phyloP scores from a whole-genome alignment of 2,797 vertebrate species.

The Anguilla obscura region DNA sequence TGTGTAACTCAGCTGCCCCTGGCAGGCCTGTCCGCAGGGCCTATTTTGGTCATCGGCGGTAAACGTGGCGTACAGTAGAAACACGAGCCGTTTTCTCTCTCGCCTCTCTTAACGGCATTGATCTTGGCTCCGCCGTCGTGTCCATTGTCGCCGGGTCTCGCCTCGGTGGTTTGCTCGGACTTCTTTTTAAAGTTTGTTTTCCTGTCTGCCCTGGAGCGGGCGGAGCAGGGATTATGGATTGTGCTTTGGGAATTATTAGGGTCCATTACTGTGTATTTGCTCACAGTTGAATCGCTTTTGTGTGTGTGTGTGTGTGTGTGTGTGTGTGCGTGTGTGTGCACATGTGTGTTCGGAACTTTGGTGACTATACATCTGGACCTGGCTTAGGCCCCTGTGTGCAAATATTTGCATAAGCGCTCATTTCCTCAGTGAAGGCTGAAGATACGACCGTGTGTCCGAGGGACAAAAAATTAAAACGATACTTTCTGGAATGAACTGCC shows the following conservation, averaged over 20 bases:
- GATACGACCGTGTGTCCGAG: not conserved
- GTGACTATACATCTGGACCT: not conserved
- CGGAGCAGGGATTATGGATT: not conserved
- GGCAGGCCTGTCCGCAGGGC: not conserved
- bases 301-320: not conserved
- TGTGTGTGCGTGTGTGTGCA: not conserved
- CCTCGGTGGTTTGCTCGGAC: not conserved
- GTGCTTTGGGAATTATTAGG: not conserved
- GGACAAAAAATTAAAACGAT: too few species aligned
- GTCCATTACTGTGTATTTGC: not conserved
- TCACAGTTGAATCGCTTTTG: not conserved
- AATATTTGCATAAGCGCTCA: conserved; percentile 1
- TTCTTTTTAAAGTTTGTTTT: not conserved
- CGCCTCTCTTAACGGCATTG: not conserved
- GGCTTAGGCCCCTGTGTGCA: conserved; percentile 6
- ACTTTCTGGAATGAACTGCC: conserved; percentile 17
- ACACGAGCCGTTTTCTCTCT: not conserved
- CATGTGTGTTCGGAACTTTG: not conserved
- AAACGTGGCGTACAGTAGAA: conserved; percentile 3
- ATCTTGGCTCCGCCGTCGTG: not conserved
- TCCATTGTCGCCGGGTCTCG: not conserved
- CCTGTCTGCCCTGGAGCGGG: not conserved
- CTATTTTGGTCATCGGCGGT: not conserved
- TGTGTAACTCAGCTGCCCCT: not conserved
- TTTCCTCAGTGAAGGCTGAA: not conserved